These are phyloP conservation scores for Elgaria multicarinata DNA, from an alignment of 2,113 vertebrate species.

Conservation along the genomic window DNA sequence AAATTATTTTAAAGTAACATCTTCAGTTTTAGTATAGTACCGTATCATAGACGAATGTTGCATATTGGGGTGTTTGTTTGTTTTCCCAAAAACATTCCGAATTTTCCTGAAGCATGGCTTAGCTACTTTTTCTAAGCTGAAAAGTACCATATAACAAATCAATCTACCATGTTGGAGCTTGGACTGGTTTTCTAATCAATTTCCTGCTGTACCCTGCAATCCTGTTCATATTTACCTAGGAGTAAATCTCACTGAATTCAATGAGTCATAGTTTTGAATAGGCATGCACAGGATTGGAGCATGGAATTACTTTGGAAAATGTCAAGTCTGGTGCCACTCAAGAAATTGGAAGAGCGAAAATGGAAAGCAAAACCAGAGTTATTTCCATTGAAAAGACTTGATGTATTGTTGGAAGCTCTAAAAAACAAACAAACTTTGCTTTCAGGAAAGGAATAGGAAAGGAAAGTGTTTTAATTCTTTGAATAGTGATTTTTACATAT, in stretches of 20 bases:
- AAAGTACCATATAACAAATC: neutral
- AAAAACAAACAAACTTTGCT: too few relatives aligned
- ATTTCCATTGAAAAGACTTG: neutral
- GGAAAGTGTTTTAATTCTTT: conserved; percentile 8
- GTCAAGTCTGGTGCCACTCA: neutral
- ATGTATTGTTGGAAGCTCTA: conserved; percentile 20
- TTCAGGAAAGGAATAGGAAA: too few relatives aligned
- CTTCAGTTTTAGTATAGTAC: neutral
- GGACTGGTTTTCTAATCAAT: neutral
- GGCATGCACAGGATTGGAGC: neutral
- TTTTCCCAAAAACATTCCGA: neutral
- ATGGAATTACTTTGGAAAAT: conserved; percentile 18
- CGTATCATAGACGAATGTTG: neutral
- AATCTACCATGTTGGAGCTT: neutral
- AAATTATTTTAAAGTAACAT: neutral
- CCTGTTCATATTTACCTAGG: too few relatives aligned
- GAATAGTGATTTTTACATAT: conserved; percentile 8
- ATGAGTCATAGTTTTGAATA: too few relatives aligned
- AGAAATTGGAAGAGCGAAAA: neutral
- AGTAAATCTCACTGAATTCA: too few relatives aligned
- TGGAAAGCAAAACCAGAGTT: neutral
- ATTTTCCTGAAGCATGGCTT: neutral
- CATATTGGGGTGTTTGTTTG: neutral
- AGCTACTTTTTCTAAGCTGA: neutral
- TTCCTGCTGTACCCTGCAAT: neutral